Percentiles rank a stretch among this genome's conserved stretches.
Evolutionary conservation across 2,797 vertebrate genomes (phyloP).

Genomic region (Hypotaenidia okinawae): DNA sequence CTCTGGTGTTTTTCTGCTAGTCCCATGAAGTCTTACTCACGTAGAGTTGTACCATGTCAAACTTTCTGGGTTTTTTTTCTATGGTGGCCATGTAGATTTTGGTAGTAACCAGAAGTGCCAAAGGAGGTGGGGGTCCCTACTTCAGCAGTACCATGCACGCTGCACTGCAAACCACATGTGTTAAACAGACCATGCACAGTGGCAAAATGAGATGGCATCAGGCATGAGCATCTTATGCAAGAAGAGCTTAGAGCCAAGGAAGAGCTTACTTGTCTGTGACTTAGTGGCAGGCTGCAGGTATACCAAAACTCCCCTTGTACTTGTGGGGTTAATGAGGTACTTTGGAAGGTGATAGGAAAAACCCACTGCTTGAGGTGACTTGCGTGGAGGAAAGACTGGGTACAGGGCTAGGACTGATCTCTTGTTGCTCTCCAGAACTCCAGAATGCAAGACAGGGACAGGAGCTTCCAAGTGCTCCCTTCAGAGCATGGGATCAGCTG

Average conservation of each 20-base stretch:
- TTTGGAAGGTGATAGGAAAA: neutral
- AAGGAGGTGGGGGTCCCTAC: neutral
- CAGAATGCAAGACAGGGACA: rapidly evolving
- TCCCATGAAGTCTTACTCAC: neutral
- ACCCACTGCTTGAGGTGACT: neutral
- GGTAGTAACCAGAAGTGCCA: neutral
- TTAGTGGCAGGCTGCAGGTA: neutral
- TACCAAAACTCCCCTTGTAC: neutral
- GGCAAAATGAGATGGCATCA: neutral
- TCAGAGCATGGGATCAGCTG: neutral
- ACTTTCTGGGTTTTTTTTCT: neutral
- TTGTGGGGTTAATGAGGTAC: neutral
- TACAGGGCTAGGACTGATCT: neutral
- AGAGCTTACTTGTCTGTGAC: neutral
- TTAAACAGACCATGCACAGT: neutral
- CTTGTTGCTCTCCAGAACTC: neutral
- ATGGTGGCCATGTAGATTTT: neutral
- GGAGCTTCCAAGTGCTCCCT: neutral
- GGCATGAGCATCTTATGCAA: neutral
- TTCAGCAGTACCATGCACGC: neutral
- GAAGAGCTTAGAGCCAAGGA: neutral
- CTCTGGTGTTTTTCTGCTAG: neutral
- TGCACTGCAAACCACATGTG: neutral
- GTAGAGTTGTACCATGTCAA: neutral
- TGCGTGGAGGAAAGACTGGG: neutral